These are phyloP conservation scores for Platichthys stellatus DNA, from an alignment of 2,113 vertebrate species.

Conservation along the genomic window DNA sequence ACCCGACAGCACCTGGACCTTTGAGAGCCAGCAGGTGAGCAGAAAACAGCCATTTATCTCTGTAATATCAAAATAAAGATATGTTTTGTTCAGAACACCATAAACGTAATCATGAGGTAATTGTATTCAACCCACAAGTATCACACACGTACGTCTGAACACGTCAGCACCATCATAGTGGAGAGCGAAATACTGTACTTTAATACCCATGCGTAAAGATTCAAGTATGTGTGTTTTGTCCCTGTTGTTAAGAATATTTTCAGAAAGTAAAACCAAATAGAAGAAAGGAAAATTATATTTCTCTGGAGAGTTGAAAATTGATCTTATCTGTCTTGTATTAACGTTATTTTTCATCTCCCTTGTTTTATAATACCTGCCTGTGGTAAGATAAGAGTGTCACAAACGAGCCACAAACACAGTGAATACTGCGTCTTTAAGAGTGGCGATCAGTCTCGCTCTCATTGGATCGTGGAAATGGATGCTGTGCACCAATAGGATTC, in stretches of 20 bases:
- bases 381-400: no score
- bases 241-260: not conserved
- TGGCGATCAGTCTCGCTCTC: not conserved
- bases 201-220: no score
- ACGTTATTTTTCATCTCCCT: fast-evolving
- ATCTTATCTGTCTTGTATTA: not conserved
- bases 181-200: slow-evolving; percentile 11
- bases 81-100: not conserved
- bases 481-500: slow-evolving; percentile 78
- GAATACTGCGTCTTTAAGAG: slow-evolving; percentile 32
- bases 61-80: not conserved
- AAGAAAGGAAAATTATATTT: not conserved
- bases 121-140: not conserved
- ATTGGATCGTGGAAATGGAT: slow-evolving; percentile 72
- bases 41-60: not conserved
- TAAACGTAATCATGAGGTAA: not conserved
- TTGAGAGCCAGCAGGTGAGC: slow-evolving; percentile 81
- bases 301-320: not conserved
- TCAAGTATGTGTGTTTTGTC: not conserved
- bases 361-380: fast-evolving
- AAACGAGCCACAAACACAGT: not conserved
- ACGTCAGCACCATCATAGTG: slow-evolving; percentile 30
- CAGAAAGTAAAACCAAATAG: not conserved
- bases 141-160: not conserved
- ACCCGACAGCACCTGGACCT: slow-evolving; percentile 78